A percentile compares a stretch with the other conserved stretches of the same genome.
Conservation (phyloP, 2,888 invertebrate species). For the Mesodorylaimus sp. region DNA sequence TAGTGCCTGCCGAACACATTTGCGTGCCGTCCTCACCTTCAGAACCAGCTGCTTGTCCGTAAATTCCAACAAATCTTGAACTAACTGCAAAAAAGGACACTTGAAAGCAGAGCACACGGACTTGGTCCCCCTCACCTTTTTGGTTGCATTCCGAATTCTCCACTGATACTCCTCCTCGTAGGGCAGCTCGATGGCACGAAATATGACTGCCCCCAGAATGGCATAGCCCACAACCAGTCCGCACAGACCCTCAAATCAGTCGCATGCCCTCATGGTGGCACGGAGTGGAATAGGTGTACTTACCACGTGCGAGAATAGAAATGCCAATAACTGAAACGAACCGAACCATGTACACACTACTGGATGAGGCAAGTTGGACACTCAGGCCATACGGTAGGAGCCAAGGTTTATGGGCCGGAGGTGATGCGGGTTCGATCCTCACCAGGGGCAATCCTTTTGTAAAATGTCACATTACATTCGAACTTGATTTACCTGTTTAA, state of each 20-base stretch:
- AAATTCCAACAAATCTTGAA: constrained; percentile 26
- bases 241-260: too few relatives aligned
- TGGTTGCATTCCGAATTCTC: constrained; percentile 25
- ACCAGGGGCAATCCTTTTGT: too few relatives aligned
- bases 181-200: constrained; percentile 54
- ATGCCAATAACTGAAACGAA: constrained; percentile 34
- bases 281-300: too few relatives aligned
- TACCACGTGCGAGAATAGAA: constrained; percentile 47
- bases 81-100: constrained; percentile 15
- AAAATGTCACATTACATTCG: not conserved
- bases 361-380: too few relatives aligned
- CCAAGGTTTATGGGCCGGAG: too few relatives aligned
- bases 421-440: too few relatives aligned
- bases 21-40: too few relatives aligned
- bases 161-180: constrained; percentile 46
- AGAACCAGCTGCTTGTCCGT: constrained; percentile 20
- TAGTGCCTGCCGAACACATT: too few relatives aligned
- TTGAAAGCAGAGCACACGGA: not conserved
- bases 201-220: constrained; percentile 53
- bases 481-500: constrained; percentile 17
- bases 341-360: too few relatives aligned
- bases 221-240: constrained; percentile 54
- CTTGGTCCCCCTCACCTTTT: not conserved
- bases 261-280: too few relatives aligned
- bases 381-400: too few relatives aligned